These are phyloP conservation scores for Deilephila elpenor DNA, from an alignment of 2,888 invertebrate species.

Conservation along the genomic window DNA sequence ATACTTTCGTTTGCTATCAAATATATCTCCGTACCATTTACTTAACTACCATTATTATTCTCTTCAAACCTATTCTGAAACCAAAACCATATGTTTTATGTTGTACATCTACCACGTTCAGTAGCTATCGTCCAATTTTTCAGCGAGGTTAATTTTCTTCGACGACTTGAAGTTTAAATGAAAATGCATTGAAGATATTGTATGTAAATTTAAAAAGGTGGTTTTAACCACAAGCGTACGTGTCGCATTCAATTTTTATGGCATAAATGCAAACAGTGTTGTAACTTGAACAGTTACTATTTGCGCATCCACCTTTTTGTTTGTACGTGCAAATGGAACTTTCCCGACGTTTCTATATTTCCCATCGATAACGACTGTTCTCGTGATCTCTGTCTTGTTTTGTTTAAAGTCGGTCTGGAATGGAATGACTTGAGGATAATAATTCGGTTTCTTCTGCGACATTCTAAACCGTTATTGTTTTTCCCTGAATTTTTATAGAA, in stretches of 20 bases:
- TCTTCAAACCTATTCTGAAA: too few relatives aligned
- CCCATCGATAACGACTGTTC: background rate
- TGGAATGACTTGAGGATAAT: background rate
- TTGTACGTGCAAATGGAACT: background rate
- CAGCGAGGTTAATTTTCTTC: background rate
- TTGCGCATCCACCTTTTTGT: conserved; percentile 2
- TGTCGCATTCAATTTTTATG: conserved; percentile 2
- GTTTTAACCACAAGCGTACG: background rate
- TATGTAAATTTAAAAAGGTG: background rate
- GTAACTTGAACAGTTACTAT: background rate
- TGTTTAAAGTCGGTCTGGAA: background rate
- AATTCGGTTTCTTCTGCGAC: background rate
- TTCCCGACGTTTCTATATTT: background rate
- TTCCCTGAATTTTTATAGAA: too few relatives aligned
- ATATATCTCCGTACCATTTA: too few relatives aligned
- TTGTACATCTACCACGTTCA: too few relatives aligned
- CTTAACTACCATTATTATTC: too few relatives aligned
- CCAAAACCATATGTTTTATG: too few relatives aligned
- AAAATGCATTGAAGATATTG: background rate
- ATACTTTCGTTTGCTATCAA: too few relatives aligned
- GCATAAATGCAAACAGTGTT: background rate
- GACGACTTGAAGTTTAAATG: background rate
- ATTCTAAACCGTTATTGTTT: too few relatives aligned
- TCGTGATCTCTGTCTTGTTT: background rate
- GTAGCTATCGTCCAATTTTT: background rate